Evolutionary conservation across 2,797 vertebrate species (phyloP).

Genomic region (Chaunax sp.): DNA sequence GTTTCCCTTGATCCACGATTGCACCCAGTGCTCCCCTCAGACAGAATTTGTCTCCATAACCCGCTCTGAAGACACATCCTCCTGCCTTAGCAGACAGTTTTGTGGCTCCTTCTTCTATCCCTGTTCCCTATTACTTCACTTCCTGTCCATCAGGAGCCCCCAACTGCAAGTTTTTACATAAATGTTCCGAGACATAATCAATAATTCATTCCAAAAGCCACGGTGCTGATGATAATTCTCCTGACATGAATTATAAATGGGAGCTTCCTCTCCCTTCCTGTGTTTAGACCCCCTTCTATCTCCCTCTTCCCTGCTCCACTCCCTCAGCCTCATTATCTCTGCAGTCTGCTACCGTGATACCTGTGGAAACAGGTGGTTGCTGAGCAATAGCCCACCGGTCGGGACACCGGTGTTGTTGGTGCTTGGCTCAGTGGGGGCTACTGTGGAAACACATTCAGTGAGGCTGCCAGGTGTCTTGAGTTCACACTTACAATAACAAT

Average conservation of each 20-base stretch:
- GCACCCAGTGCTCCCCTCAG: constrained; percentile 16
- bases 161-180: constrained; percentile 77
- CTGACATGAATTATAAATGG: constrained; percentile 86
- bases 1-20: constrained; percentile 25
- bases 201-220: constrained; percentile 87
- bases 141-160: constrained; percentile 70
- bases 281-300: constrained; percentile 66
- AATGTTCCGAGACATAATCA: constrained; percentile 79
- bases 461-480: not conserved
- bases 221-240: constrained; percentile 85
- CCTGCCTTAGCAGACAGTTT: constrained; percentile 41
- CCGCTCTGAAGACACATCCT: constrained; percentile 11
- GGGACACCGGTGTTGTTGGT: constrained; percentile 22
- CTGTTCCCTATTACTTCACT: constrained; percentile 43
- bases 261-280: constrained; percentile 69
- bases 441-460: not conserved
- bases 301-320: constrained; percentile 26
- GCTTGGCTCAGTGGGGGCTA: not conserved
- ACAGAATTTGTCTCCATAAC: constrained; percentile 36
- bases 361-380: constrained; percentile 82
- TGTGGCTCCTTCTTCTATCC: constrained; percentile 28
- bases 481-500: constrained; percentile 6
- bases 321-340: constrained; percentile 76
- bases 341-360: constrained; percentile 65
- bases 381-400: constrained; percentile 50